phyloP scores from a whole-genome alignment of 1,140 invertebrate species.

The Solenopsis invicta region DNA sequence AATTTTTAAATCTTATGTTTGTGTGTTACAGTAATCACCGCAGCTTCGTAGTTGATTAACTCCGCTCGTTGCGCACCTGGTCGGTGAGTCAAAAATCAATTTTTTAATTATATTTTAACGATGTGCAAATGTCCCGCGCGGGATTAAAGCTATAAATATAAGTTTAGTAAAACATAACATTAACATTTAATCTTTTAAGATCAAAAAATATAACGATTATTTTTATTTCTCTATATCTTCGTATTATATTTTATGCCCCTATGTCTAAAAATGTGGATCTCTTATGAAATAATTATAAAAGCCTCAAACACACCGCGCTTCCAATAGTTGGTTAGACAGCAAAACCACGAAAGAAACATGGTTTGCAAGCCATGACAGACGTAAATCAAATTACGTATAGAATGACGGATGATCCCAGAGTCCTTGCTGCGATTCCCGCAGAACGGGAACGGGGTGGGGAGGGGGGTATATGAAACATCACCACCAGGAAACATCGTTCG shows the following conservation, averaged over 20 bases:
- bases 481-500: neutral
- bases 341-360: constrained; percentile 8
- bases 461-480: constrained; percentile 7
- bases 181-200: neutral
- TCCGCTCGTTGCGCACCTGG: too few species aligned
- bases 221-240: too few species aligned
- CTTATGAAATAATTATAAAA: neutral
- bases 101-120: too few species aligned
- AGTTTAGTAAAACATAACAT: neutral
- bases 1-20: too few species aligned
- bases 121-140: too few species aligned
- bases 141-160: too few species aligned
- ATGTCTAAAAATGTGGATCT: neutral
- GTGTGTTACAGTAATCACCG: too few species aligned
- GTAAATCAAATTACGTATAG: constrained; percentile 35
- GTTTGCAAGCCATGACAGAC: neutral
- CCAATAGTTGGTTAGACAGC: neutral
- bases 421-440: constrained; percentile 19
- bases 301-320: neutral
- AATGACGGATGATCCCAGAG: constrained; percentile 23
- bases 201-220: neutral
- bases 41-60: too few species aligned
- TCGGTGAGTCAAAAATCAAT: too few species aligned
- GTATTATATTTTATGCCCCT: neutral
- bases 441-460: neutral